Percentiles rank a stretch among this genome's conserved stretches.
phyloP scores from a whole-genome alignment of 2,888 invertebrate genomes.

The Spodoptera picta region DNA sequence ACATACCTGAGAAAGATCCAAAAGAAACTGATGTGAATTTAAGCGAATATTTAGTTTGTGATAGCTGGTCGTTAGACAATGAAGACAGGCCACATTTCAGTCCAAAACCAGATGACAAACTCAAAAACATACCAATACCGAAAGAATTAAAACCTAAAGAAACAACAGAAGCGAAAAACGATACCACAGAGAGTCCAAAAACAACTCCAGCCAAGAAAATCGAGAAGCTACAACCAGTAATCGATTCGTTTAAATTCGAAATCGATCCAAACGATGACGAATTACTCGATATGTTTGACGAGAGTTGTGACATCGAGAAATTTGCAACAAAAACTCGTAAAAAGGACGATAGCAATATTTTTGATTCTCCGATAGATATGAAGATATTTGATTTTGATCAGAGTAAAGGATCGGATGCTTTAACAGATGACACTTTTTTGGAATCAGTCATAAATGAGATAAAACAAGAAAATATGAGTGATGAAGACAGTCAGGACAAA shows the following conservation, averaged over 20 bases:
- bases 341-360: conserved; percentile 53
- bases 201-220: conserved; percentile 59
- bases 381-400: conserved; percentile 68
- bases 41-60: conserved; percentile 82
- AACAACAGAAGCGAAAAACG: conserved; percentile 56
- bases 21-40: conserved; percentile 80
- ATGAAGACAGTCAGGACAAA: conserved; percentile 77
- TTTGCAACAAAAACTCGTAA: conserved; percentile 62
- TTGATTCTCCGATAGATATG: conserved; percentile 66
- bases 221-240: conserved; percentile 78
- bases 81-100: conserved; percentile 76
- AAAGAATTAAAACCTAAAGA: conserved; percentile 56
- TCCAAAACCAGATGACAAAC: conserved; percentile 68
- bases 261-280: conserved; percentile 80
- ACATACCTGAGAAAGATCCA: conserved; percentile 54
- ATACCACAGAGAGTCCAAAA: conserved; percentile 53
- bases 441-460: conserved; percentile 85
- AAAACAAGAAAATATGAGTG: conserved; percentile 77
- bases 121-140: conserved; percentile 52
- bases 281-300: conserved; percentile 77
- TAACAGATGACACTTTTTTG: conserved; percentile 79
- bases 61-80: conserved; percentile 85
- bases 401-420: conserved; percentile 71
- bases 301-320: conserved; percentile 63
- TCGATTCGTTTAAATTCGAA: conserved; percentile 82